Evolutionary conservation across 2,113 vertebrate species (phyloP), one percentile per base, ranked within the genome.

Genomic region (Phylloscopus trochiloides): DNA sequence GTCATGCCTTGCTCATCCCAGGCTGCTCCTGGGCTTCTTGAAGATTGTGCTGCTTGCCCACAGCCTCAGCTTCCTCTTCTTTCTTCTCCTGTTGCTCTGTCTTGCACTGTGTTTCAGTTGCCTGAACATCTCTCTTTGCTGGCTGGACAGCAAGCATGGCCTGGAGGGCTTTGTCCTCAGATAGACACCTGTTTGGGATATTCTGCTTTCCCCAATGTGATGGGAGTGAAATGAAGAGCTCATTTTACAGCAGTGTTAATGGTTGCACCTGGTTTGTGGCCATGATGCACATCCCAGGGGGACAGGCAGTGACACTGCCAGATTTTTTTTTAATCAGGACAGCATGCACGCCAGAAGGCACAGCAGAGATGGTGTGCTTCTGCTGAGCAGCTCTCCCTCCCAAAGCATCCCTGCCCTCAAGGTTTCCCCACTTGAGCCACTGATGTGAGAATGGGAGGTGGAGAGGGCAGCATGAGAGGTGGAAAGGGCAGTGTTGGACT

Each of bases 201-300:
- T 71, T 85, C n/a, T 12, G 6, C 73, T 42, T 67, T 67, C 13
- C 15, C 65, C 63, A 12, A 12, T 5, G 47, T 2, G 17, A 26
- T 73, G 65, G 15, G 80, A 89, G 48, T 20, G 57, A 76, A 68
- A 88, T 59, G 77, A 79, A 72, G 88, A 90, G 81, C 84, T 92
- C 54, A 4, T 74, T 94, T 91, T 84, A 36, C 65, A 70, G 78
- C 90, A 50, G 86, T 22, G 6, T 47, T 71, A 55, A 68, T 55
- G 54, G 91, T 29, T 88, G 51, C 58, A 75, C 87, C 94, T 88
- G 92, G 52, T 88, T 82, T 61, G 88, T 71, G 88, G 84, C 86
- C 26, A 4, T 28, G 76, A 88, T 86, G 79, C 50, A 3, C 21
- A 0, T 93, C 79, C 65, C 75, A 29, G 40, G 68, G 82, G 75